phyloP scores from a whole-genome alignment of 35 echinoderm and acorn worm species.

The Apostichopus californicus region DNA sequence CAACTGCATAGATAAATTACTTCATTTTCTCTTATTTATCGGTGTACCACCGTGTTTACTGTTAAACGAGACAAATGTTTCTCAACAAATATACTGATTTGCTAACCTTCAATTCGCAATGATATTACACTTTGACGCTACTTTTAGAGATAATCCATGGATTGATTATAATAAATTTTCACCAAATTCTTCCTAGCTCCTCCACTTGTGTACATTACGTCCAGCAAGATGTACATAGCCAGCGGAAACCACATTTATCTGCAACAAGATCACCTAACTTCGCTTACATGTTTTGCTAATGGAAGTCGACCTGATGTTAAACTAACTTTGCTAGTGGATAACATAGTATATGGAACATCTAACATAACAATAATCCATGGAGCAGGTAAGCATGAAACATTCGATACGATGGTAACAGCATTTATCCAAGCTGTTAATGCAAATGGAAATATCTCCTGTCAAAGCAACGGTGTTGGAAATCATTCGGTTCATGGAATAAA shows the following conservation, averaged over 20 bases:
- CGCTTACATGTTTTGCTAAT: neutral
- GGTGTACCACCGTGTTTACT: too few species aligned
- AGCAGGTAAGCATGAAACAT: neutral
- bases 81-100: too few species aligned
- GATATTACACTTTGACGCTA: too few species aligned
- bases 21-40: too few species aligned
- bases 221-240: neutral
- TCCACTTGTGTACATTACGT: too few species aligned
- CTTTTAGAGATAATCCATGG: too few species aligned
- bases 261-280: neutral
- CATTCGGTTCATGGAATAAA: neutral
- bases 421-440: neutral
- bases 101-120: too few species aligned
- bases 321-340: neutral
- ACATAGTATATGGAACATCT: neutral
- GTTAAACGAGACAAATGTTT: too few species aligned
- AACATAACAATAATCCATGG: neutral
- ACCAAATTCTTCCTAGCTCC: too few species aligned
- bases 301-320: neutral
- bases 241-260: neutral
- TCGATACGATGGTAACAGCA: neutral
- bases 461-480: neutral
- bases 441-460: neutral
- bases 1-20: too few species aligned
- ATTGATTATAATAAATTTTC: too few species aligned